phyloP scores from a whole-genome alignment of 2,113 vertebrate genomes.

The Crotalus viridis region DNA sequence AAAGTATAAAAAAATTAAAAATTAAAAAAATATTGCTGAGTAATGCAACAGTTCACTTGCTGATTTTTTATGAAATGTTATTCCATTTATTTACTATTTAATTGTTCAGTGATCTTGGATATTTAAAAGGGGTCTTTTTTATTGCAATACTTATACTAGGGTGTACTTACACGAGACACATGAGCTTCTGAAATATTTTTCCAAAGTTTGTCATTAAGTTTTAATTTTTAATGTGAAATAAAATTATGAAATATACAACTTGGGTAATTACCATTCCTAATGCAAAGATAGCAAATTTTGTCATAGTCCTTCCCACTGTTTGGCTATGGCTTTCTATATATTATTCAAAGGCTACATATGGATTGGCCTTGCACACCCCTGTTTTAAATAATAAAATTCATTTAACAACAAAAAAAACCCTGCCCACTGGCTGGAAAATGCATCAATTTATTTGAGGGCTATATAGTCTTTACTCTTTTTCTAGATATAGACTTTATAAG shows the following conservation, averaged over 20 bases:
- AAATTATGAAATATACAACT: not conserved
- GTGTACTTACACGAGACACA: not conserved
- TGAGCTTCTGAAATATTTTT: not conserved
- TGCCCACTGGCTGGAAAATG: not conserved
- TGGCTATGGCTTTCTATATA: not conserved
- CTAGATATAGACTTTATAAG: not conserved
- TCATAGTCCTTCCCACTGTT: not conserved
- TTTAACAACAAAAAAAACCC: not conserved
- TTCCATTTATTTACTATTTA: not conserved
- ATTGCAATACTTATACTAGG: not conserved
- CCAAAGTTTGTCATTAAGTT: not conserved
- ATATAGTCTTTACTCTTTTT: slow-evolving; percentile 12
- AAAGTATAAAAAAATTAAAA: not conserved
- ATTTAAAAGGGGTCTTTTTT: not conserved
- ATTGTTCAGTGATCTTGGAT: slow-evolving; percentile 5
- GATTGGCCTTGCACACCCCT: not conserved
- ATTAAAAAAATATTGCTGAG: not conserved
- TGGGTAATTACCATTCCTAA: not conserved
- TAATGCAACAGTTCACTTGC: not conserved
- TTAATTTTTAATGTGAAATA: not conserved
- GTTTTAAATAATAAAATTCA: slow-evolving; percentile 6
- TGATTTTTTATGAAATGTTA: not conserved
- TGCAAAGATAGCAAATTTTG: not conserved
- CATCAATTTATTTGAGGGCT: slow-evolving; percentile 14
- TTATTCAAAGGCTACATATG: not conserved